Conservation (phyloP, 92 coral and sea anemone species). For the Epizoanthus scotinus region DNA sequence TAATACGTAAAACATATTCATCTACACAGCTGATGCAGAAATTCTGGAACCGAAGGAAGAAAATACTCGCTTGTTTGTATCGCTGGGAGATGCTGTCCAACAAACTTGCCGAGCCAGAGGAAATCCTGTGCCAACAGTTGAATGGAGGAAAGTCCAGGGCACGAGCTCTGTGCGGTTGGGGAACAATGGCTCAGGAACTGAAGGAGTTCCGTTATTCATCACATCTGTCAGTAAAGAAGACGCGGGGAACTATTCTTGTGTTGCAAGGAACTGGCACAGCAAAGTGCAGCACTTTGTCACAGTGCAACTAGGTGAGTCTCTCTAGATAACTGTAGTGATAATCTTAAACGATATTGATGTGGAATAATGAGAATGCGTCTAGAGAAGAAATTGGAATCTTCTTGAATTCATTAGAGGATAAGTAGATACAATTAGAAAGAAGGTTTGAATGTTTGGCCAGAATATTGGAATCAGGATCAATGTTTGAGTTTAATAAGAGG, state of each 20-base stretch:
- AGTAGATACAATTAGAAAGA: too few relatives aligned
- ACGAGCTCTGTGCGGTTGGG: background rate
- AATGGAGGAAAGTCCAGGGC: slow-evolving; percentile 56
- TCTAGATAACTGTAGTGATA: too few relatives aligned
- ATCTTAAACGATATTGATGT: too few relatives aligned
- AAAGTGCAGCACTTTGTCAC: background rate
- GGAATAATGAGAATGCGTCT: too few relatives aligned
- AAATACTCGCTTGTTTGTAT: background rate
- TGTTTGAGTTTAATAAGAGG: slow-evolving; percentile 25
- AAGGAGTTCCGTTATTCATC: slow-evolving; percentile 30
- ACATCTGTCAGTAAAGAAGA: slow-evolving; percentile 49
- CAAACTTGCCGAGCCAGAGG: slow-evolving; percentile 66
- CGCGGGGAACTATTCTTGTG: slow-evolving; percentile 63
- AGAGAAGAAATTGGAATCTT: too few relatives aligned
- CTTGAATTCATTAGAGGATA: too few relatives aligned
- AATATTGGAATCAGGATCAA: too few relatives aligned
- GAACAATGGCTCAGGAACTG: slow-evolving; percentile 27
- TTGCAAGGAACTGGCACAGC: slow-evolving; percentile 63
- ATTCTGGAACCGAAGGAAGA: slow-evolving; percentile 10
- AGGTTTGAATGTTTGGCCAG: too few relatives aligned
- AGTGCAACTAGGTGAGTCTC: slow-evolving; percentile 13
- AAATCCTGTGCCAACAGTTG: slow-evolving; percentile 68
- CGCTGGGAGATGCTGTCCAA: slow-evolving; percentile 45
- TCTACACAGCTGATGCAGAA: slow-evolving; percentile 13
- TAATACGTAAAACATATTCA: too few relatives aligned